A percentile compares a stretch with the other conserved stretches of the same genome.
These are phyloP conservation scores for Thalassarche chlororhynchos DNA, from an alignment of 2,113 vertebrate species.

Conservation along the genomic window DNA sequence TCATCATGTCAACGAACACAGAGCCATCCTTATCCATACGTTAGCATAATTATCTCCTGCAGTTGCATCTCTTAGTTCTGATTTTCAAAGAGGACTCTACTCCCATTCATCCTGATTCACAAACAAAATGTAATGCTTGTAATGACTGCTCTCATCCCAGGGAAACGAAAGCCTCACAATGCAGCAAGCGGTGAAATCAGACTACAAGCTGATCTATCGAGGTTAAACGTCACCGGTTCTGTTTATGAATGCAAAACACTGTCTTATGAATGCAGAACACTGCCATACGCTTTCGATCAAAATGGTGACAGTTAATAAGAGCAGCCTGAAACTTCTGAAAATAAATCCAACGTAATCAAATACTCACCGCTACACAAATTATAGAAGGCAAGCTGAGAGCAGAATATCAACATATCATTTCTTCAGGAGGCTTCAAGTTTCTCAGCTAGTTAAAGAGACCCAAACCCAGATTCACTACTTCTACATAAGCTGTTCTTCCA, in stretches of 20 bases:
- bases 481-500: background rate
- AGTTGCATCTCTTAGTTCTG: background rate
- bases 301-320: conserved; percentile 66
- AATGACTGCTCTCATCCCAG: conserved; percentile 19
- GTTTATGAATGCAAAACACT: conserved; percentile 58
- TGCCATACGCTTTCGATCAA: conserved; percentile 17
- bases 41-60: conserved; percentile 47
- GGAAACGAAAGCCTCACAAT: background rate
- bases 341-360: conserved; percentile 72
- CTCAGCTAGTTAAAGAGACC: conserved; percentile 7
- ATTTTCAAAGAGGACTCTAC: conserved; percentile 34
- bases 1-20: conserved; percentile 51
- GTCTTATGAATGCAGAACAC: conserved; percentile 27
- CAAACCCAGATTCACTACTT: background rate
- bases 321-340: conserved; percentile 70
- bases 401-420: conserved; percentile 54
- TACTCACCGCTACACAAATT: conserved; percentile 52
- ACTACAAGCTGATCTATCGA: background rate
- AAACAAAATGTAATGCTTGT: conserved; percentile 25
- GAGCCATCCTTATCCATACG: conserved; percentile 2
- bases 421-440: conserved; percentile 18
- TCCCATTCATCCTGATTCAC: conserved; percentile 35
- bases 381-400: conserved; percentile 32
- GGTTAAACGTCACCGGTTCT: background rate
- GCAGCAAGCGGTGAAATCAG: conserved; percentile 13